A percentile compares a stretch with the other conserved stretches of the same genome.
These are phyloP conservation scores for Girardia tigrina DNA, from an alignment of 2,888 invertebrate species.

Conservation along the genomic window DNA sequence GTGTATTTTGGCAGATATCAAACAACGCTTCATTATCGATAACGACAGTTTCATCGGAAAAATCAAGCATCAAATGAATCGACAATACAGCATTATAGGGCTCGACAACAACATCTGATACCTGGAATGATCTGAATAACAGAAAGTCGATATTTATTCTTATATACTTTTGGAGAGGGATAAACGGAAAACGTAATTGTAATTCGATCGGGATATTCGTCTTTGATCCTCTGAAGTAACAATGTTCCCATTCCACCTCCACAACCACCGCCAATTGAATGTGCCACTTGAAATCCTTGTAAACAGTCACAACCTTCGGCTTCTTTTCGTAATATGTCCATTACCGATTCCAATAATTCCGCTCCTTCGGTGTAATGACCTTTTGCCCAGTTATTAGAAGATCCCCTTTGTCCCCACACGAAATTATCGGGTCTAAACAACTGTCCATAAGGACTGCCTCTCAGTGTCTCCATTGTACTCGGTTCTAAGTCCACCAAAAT, in stretches of 20 bases:
- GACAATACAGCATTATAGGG: conserved; percentile 76
- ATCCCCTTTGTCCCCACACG: conserved; percentile 64
- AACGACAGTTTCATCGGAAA: conserved; percentile 74
- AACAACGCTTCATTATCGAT: conserved; percentile 77
- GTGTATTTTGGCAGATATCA: conserved; percentile 75
- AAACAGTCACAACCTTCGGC: conserved; percentile 74
- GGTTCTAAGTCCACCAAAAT: conserved; percentile 81
- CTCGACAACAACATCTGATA: conserved; percentile 60
- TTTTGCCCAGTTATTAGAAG: conserved; percentile 72
- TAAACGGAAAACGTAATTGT: conserved; percentile 93
- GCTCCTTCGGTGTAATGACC: conserved; percentile 82
- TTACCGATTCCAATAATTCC: conserved; percentile 55
- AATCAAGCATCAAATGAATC: conserved; percentile 71
- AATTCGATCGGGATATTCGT: conserved; percentile 53
- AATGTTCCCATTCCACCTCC: conserved; percentile 31
- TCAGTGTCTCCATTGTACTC: conserved; percentile 84
- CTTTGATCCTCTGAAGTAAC: not conserved
- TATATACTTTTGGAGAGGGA: conserved; percentile 62
- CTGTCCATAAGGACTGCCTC: conserved; percentile 74
- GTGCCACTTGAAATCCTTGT: conserved; percentile 54
- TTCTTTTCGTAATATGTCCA: conserved; percentile 61
- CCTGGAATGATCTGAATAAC: too few species aligned
- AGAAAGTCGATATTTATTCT: too few species aligned
- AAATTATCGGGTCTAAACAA: conserved; percentile 85
- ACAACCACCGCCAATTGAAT: conserved; percentile 57